Base-by-base conservation (phyloP, 2,797 vertebrate species). In the Numenius phaeopus region DNA sequence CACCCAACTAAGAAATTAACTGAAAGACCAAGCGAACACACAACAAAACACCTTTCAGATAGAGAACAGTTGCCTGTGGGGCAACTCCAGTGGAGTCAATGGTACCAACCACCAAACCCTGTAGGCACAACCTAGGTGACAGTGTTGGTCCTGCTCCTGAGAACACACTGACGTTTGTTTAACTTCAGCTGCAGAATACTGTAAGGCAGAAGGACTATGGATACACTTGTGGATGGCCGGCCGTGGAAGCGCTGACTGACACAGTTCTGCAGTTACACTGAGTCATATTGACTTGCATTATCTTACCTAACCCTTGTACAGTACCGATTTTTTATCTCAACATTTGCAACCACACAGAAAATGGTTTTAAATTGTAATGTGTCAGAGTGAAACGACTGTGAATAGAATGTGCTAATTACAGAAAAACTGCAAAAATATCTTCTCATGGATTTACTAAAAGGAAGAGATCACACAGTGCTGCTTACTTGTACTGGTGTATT, bases 281-380 rank as follows among this genome's bases (percentile, higher is more conserved):
- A 98, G 98, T 99, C 99, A 99, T 98, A 99, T 98, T 99, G 99
- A 99, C 99, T 99, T 95, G 86, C 80, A 34, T 96, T 97, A 94
- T 86, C 70, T 83, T 57, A 81, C 87, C 89, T 93, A 69, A 79
- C 67, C 90, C 90, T 87, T 98, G 96, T 96, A 98, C 79, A 98
- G 89, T 90, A 96, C 2, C 64, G 84, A 95, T 64, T 96, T 97
- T 98, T 80, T 98, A 96, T 67, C 79, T 97, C 94, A 94, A 93
- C 54, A 67, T 27, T 78, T 83, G 44, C 34, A 83, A 44, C 55
- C 42, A 6, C 13, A 75, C 9, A 91, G 82, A 91, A 96, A 83
- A 55, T 22, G 22, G 49, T 92, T 89, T 91, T 47, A 93, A 89
- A 40, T 3, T 42, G 65, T 66, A 17, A 91, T 72, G 82, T 95